Evolutionary conservation across 2,113 vertebrate genomes (phyloP), one percentile per base, ranked within the genome.

Genomic region (Aleadryas rufinucha): DNA sequence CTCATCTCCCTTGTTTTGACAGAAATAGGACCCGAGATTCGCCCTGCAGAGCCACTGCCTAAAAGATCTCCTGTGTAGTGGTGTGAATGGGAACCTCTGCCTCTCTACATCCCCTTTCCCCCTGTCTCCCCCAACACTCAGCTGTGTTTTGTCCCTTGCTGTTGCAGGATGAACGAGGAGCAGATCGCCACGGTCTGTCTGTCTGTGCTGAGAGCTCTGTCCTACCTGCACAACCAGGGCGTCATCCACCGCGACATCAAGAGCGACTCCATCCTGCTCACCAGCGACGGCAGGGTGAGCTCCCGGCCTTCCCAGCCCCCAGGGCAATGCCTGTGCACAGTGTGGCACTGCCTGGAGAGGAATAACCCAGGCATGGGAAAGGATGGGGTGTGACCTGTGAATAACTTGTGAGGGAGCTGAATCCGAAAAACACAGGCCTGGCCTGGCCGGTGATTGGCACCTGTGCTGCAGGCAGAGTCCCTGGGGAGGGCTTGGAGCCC

Each of bases 221-320:
- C 99, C 71, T 99, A 99, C 96, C 98, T 99, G 90, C 99, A 99
- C 98, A 99, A 98, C 31, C 99, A 99, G 97, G 99, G 99, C 6
- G 99, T 99, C 96, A 99, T 99, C 97, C 99, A 99, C 98, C 98
- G 99, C 4, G 99, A 99, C 97, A 99, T 99, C 93, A 99, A 99
- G 97, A 99, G 99, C 22, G 99, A 99, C 97, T 99, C 99, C 84
- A 99, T 99, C 93, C 99, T 99, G 37, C 98, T 99, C 77, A 99
- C 99, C 57, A 99, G 99, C 15, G 99, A 99, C 7, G 99, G 99
- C 89, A 97, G 99, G 98, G 99, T 99, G 97, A 98, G 98, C 14
- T 2, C 39, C 47, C 35, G 7, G 7, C 2, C 52, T 76, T n/a
- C 19, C 18, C 15, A 0, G 8, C 44, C 20, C 65, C 8, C 30